Evolutionary conservation across 2,888 invertebrate species (phyloP), one percentile per base, ranked within the genome.

Genomic region (Drosophila meridiana): DNA sequence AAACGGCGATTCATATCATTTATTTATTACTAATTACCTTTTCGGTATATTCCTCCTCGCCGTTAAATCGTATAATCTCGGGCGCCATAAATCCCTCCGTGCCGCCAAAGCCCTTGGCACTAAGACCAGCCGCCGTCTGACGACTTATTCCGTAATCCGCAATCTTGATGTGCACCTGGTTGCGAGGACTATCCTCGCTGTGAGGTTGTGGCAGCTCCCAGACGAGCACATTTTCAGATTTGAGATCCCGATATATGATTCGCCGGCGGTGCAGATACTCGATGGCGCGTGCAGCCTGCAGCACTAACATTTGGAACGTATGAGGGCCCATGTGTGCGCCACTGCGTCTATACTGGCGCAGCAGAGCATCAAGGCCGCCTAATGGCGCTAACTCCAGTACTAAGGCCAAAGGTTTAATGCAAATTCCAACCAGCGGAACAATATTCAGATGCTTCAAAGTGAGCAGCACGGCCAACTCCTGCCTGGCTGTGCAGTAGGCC

Each of bases 11-110:
- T 32, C 2, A 4, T 6, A 36, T 4, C 11, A 40, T n/a, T 20
- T 28, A 64, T 30, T 30, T 42, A 55, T 42, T 42, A 11, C n/a
- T 1, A 48, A 13, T 56, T 52, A 96, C 97, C 95, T 99, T 99
- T 91, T 99, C 99, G 0, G 99, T 99, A 87, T 99, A 99, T 87
- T 99, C 99, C 92, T 99, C 99, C 92, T 99, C 99, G 0, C 99
- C 99, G 92, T 99, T 99, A 93, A 98, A 99, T 56, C 98, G 95
- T 94, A 99, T 98, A 79, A 99, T 99, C 94, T 99, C 99, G 0
- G 99, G 99, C 3, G 99, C 99, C 98, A 99, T 99, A 93, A 99
- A 99, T 0, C 99, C 99, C 93, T 99, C 98, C 0, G 99, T 99
- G 2, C 99, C 99, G 0, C 99, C 99, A 94, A 99, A 99, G 0